Evolutionary conservation across 2,113 vertebrate genomes (phyloP).

Genomic region (Syrmaticus mikado): DNA sequence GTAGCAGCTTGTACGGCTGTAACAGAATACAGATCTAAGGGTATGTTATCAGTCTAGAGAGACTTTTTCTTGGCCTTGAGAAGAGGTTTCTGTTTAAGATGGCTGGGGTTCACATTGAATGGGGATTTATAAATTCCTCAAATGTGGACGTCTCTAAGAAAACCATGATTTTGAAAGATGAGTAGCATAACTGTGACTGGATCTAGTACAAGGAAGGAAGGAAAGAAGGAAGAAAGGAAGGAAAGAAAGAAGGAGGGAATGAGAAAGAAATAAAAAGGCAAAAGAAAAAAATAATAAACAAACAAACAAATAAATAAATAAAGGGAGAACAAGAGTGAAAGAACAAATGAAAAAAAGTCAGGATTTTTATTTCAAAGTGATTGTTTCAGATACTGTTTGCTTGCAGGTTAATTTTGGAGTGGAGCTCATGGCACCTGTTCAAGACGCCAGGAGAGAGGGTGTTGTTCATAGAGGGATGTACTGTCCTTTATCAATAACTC

Average conservation of each 20-base stretch:
- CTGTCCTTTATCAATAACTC: conserved; percentile 49
- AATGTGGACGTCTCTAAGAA: background rate
- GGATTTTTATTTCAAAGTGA: background rate
- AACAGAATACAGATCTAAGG: background rate
- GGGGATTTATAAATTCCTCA: background rate
- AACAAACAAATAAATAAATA: background rate
- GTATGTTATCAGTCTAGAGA: background rate
- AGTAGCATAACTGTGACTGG: background rate
- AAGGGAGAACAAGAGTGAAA: background rate
- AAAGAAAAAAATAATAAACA: background rate
- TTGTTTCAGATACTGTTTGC: background rate
- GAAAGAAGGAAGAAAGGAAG: background rate
- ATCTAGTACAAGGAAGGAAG: background rate
- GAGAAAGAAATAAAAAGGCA: background rate
- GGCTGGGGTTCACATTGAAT: rapidly evolving
- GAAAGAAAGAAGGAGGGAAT: no score
- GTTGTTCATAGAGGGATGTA: conserved; percentile 28
- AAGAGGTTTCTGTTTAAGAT: background rate
- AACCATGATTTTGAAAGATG: rapidly evolving
- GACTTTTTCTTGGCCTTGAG: background rate
- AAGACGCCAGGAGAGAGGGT: background rate
- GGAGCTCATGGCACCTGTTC: background rate
- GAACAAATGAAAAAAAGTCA: background rate
- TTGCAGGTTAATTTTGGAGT: background rate
- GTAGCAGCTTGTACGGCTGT: background rate